Percentiles rank a stretch among this genome's conserved stretches.
These are phyloP conservation scores for Euura lappo DNA, from an alignment of 1,140 invertebrate genomes.

Conservation along the genomic window DNA sequence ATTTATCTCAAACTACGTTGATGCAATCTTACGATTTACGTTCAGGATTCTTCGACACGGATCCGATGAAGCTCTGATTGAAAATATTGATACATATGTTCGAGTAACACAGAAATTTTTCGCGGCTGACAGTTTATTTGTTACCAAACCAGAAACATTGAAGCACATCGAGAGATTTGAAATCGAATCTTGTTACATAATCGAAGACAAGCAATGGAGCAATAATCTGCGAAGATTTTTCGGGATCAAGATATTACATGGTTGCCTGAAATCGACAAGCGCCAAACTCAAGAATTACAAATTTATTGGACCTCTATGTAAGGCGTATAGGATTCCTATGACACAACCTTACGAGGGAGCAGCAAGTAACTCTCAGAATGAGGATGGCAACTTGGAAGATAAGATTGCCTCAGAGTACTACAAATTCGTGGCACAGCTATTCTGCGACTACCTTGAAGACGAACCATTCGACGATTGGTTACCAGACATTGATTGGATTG, in stretches of 20 bases:
- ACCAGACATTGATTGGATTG: background rate
- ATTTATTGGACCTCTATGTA: background rate
- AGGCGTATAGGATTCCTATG: background rate
- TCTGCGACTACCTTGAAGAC: constrained; percentile 20
- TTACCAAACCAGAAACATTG: background rate
- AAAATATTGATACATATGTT: constrained; percentile 25
- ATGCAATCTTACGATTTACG: constrained; percentile 24
- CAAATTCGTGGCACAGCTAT: constrained; percentile 26
- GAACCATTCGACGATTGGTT: background rate
- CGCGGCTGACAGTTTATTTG: constrained; percentile 12
- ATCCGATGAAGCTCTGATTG: constrained; percentile 15
- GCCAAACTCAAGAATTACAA: background rate
- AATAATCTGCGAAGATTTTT: constrained; percentile 26
- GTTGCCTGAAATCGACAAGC: constrained; percentile 18
- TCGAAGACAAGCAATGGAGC: constrained; percentile 16
- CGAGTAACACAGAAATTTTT: constrained; percentile 10
- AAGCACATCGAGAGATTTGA: constrained; percentile 17
- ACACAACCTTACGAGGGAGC: background rate
- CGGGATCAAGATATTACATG: constrained; percentile 29
- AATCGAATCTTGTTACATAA: constrained; percentile 20
- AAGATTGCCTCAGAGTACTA: constrained; percentile 33
- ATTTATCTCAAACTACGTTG: constrained; percentile 13
- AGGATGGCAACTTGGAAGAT: constrained; percentile 21
- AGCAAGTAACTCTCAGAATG: background rate
- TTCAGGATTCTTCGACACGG: constrained; percentile 21